Evolutionary conservation across 2,888 invertebrate genomes (phyloP).

Genomic region (Cremastobaeus sp.): DNA sequence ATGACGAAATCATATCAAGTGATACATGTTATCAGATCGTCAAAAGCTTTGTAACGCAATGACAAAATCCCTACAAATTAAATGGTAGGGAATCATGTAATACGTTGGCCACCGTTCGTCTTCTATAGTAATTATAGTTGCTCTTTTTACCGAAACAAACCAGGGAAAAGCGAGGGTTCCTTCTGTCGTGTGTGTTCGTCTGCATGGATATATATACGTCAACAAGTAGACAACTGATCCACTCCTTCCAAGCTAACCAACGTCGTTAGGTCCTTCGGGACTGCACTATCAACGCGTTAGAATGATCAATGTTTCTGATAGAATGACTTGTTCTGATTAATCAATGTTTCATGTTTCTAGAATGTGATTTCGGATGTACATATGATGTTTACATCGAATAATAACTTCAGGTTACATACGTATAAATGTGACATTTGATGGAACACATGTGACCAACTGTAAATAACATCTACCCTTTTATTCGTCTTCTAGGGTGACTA

Average conservation of each 20-base stretch:
- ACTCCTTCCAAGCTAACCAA: slow-evolving; percentile 62
- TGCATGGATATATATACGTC: slow-evolving; percentile 61
- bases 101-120: slow-evolving; percentile 57
- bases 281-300: slow-evolving; percentile 57
- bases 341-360: slow-evolving; percentile 67
- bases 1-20: slow-evolving; percentile 15
- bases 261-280: slow-evolving; percentile 68
- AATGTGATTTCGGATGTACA: slow-evolving; percentile 14
- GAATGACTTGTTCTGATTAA: slow-evolving; percentile 71
- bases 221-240: slow-evolving; percentile 55
- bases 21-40: slow-evolving; percentile 29
- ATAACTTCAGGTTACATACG: slow-evolving; percentile 19
- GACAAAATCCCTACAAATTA: slow-evolving; percentile 61
- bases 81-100: slow-evolving; percentile 65
- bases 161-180: slow-evolving; percentile 47
- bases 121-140: slow-evolving; percentile 54
- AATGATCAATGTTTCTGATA: slow-evolving; percentile 72
- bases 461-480: not conserved
- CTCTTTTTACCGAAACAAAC: slow-evolving; percentile 35
- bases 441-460: not conserved
- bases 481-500: not conserved
- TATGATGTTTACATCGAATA: slow-evolving; percentile 29
- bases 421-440: slow-evolving; percentile 4
- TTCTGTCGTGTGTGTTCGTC: slow-evolving; percentile 56
- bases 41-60: slow-evolving; percentile 39